These are phyloP conservation scores for Channallabes apus DNA, from an alignment of 2,797 vertebrate genomes.

Conservation along the genomic window DNA sequence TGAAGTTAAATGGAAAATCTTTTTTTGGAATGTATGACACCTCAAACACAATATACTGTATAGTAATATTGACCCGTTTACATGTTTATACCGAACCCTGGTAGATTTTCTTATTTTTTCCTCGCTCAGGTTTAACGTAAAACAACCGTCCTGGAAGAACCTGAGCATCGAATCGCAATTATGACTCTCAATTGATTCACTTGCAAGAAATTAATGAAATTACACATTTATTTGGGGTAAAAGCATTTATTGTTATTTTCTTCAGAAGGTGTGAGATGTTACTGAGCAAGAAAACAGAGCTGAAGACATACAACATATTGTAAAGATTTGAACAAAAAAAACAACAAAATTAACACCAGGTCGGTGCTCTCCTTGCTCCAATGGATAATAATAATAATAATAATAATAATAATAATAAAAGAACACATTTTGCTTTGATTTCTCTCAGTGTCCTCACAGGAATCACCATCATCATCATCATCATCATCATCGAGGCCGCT, in stretches of 20 bases:
- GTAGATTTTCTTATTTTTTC: too few species aligned
- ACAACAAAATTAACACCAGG: background rate
- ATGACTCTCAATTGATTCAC: background rate
- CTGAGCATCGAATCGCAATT: background rate
- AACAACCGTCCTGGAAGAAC: background rate
- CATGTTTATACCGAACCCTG: too few species aligned
- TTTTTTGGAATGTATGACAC: too few species aligned
- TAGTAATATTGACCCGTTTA: too few species aligned
- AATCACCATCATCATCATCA: too few species aligned
- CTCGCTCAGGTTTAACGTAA: background rate
- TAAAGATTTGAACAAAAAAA: background rate
- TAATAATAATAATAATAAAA: background rate
- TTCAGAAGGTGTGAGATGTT: background rate
- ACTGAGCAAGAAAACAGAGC: background rate
- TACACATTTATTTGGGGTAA: background rate
- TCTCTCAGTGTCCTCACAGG: background rate
- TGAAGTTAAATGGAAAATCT: too few species aligned
- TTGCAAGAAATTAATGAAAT: background rate
- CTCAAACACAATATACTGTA: too few species aligned
- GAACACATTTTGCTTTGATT: background rate
- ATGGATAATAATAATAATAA: background rate
- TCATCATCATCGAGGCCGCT: too few species aligned
- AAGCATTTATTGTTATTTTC: background rate
- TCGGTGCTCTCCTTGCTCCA: background rate
- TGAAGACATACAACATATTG: background rate